Base-by-base conservation (phyloP, 2,888 invertebrate species). In the Dryadula phaetusa region DNA sequence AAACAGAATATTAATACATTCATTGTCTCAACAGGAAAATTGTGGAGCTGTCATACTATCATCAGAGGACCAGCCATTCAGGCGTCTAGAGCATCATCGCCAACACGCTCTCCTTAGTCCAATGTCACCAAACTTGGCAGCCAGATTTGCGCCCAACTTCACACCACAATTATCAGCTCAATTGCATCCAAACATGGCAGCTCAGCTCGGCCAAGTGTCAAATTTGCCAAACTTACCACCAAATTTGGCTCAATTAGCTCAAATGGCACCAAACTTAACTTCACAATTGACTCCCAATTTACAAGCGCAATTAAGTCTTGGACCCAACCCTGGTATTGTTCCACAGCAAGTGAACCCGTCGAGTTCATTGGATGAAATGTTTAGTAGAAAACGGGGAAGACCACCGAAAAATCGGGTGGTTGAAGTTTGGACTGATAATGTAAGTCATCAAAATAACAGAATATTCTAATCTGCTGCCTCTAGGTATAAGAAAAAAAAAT, bases 381-480 rank as follows among this genome's bases (percentile, higher is more conserved):
- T 98, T 82, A 96, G 97, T 84, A 94, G 98, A 69, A 98, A 98
- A 80, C 94, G 99, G 34, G 99, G 99, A 52, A 94, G 99, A 70
- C 99, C 99, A n/a, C 99, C 99, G 14, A 99, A 99, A 91, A 99
- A 99, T 85, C 95, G 98, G 0, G 96, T 98, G 14, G 97, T 98
- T 46, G 98, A 98, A 94, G 97, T 97, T 71, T 97, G 97, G 95
- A 96, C 96, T 75, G 96, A 96, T 79, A 96, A 96, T 82, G 95
- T 96, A 90, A 95, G 95, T 94, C 65, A 28, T 16, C 4, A n/a
- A 28, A 8, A 16, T 3, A 0, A 32, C 18, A 20, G n/a, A 37
- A 3, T 40, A n/a, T 25, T n/a, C 22, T 49, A 14, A 7, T 25
- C 10, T 18, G 7, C 10, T 18, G 7, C 5, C n/a, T n/a, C n/a